These are phyloP conservation scores for Danaus plexippus DNA, from an alignment of 1,140 invertebrate species.

Conservation along the genomic window DNA sequence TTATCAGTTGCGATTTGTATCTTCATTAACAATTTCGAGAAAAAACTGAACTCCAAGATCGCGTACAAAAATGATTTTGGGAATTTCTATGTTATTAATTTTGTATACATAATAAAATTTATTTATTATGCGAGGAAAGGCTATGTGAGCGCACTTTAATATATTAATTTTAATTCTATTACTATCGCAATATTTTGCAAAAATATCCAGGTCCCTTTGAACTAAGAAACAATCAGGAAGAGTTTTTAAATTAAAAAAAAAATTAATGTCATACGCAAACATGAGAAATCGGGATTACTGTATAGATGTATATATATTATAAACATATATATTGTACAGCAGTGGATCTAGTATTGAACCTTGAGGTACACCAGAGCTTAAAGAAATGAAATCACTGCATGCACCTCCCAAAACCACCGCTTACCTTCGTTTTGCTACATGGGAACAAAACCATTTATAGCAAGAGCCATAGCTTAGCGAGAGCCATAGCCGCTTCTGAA, in stretches of 20 bases:
- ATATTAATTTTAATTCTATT: conserved; percentile 12
- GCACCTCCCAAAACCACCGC: neutral
- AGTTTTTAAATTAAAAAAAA: conserved; percentile 1
- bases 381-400: conserved; percentile 8
- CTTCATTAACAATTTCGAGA: too few relatives aligned
- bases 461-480: conserved; percentile 13
- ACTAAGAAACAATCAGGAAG: conserved; percentile 1
- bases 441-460: conserved; percentile 18
- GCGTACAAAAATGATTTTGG: too few relatives aligned
- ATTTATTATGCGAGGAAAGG: conserved; percentile 4
- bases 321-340: conserved; percentile 13
- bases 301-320: conserved; percentile 3
- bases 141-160: conserved; percentile 4
- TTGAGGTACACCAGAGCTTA: conserved; percentile 17
- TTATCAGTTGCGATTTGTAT: too few relatives aligned
- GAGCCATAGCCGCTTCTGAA: conserved; percentile 9
- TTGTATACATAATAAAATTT: conserved; percentile 3
- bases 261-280: conserved; percentile 11
- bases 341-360: conserved; percentile 16
- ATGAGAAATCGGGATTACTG: conserved; percentile 3
- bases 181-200: conserved; percentile 4
- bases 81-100: neutral
- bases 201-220: conserved; percentile 5
- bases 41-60: too few relatives aligned
- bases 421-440: conserved; percentile 1